A percentile compares a stretch with the other conserved stretches of the same genome.
Evolutionary conservation across 2,797 vertebrate species (phyloP).

Genomic region (Gouania willdenowi): DNA sequence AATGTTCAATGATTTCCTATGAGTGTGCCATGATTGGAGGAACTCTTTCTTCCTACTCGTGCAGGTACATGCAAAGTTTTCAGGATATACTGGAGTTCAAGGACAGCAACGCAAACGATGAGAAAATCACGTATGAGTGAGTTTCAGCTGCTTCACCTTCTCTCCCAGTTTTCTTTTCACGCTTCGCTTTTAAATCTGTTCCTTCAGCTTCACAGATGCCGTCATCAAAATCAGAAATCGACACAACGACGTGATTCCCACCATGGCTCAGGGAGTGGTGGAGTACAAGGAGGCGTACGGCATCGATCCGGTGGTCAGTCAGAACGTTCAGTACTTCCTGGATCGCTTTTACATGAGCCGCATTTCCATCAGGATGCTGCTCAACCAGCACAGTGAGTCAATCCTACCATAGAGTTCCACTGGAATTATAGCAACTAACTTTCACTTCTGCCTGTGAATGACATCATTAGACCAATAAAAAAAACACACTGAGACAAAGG

Average conservation of each 20-base stretch:
- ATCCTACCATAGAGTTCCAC: no score
- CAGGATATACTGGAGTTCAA: constrained; percentile 93
- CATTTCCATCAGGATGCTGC: constrained; percentile 97
- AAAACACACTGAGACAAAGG: no score
- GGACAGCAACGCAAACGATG: constrained; percentile 84
- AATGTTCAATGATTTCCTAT: no score
- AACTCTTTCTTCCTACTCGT: background rate
- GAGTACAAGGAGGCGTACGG: constrained; percentile 95
- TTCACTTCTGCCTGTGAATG: no score
- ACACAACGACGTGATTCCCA: constrained; percentile 97
- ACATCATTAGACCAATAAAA: no score
- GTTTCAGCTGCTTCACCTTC: constrained; percentile 11
- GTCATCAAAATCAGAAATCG: constrained; percentile 93
- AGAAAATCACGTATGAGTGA: constrained; percentile 82
- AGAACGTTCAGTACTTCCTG: constrained; percentile 97
- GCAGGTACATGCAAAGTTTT: constrained; percentile 94
- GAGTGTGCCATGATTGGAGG: no score
- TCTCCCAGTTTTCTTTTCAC: background rate
- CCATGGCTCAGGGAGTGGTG: constrained; percentile 96
- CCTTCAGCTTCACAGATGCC: constrained; percentile 88
- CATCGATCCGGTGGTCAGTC: constrained; percentile 91
- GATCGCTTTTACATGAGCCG: constrained; percentile 99
- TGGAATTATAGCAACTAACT: no score
- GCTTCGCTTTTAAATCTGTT: background rate
- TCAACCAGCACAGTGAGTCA: constrained; percentile 98